phyloP scores from a whole-genome alignment of 53 echinoderm and acorn worm species.

The Paracentrotus lividus region DNA sequence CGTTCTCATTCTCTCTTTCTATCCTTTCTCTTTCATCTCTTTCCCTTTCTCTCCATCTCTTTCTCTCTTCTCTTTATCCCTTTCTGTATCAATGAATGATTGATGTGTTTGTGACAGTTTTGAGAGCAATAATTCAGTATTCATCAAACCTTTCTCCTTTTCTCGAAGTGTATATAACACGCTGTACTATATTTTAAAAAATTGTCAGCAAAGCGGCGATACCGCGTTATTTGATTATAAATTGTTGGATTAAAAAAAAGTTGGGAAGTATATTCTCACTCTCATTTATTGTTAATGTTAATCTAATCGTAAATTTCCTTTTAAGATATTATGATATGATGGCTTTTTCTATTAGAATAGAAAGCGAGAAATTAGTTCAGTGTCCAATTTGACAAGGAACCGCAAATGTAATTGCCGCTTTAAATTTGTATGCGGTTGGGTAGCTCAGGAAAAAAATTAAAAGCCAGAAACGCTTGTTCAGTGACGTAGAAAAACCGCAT shows the following conservation, averaged over 20 bases:
- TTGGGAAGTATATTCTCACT: background rate
- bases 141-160: background rate
- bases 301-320: background rate
- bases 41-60: background rate
- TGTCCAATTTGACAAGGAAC: slow-evolving; percentile 10
- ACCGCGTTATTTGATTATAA: background rate
- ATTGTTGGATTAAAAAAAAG: background rate
- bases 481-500: background rate
- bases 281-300: background rate
- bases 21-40: background rate
- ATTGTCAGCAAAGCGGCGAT: background rate
- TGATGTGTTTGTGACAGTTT: background rate
- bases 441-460: background rate
- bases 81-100: background rate
- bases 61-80: background rate
- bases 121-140: background rate
- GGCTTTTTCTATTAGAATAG: background rate
- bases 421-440: background rate
- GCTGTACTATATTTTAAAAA: background rate
- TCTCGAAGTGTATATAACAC: background rate
- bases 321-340: background rate
- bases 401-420: background rate
- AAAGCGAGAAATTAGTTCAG: background rate
- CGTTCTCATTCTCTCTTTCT: background rate
- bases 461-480: background rate